Evolutionary conservation across 2,797 vertebrate species (phyloP).

Genomic region (Antrozous pallidus): DNA sequence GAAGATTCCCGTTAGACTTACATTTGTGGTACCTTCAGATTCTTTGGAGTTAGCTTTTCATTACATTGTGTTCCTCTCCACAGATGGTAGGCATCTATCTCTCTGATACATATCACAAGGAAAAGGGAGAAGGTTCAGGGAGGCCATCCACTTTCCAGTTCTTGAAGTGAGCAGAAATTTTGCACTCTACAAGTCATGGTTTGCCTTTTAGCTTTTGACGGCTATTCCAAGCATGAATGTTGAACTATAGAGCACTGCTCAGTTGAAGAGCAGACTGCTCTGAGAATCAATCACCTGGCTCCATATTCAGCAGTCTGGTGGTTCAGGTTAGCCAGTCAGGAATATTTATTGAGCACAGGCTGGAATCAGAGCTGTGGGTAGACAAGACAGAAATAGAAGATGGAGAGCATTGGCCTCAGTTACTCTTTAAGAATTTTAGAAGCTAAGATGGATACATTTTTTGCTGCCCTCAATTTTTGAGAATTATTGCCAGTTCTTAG

Average conservation of each 20-base stretch:
- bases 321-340: neutral
- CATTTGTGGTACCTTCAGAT: neutral
- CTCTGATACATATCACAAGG: neutral
- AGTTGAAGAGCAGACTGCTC: neutral
- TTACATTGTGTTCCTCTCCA: neutral
- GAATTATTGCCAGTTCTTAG: neutral
- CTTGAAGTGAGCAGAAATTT: neutral
- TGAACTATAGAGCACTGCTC: neutral
- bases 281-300: neutral
- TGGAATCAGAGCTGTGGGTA: neutral
- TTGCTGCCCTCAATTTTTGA: neutral
- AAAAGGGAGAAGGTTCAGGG: neutral
- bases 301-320: neutral
- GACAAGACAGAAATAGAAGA: neutral
- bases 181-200: neutral
- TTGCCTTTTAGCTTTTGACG: conserved; percentile 35
- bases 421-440: neutral
- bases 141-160: neutral
- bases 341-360: neutral
- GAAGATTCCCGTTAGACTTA: neutral
- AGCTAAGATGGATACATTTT: neutral
- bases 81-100: neutral
- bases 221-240: conserved; percentile 19
- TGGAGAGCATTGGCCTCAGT: neutral
- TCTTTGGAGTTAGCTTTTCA: no score